These are phyloP conservation scores for Coranthus polyacanthus DNA, from an alignment of 2,797 vertebrate species.

Conservation along the genomic window DNA sequence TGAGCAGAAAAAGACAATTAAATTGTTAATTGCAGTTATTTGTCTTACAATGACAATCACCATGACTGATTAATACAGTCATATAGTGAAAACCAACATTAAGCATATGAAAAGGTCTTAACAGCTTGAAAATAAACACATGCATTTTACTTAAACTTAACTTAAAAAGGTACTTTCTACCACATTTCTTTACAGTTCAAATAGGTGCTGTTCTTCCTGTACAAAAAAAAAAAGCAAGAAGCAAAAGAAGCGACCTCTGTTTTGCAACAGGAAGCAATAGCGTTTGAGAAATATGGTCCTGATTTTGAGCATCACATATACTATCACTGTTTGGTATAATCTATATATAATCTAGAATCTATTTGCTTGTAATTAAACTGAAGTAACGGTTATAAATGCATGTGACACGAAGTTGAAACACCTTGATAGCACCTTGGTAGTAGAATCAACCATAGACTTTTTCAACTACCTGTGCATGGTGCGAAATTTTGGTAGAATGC, in stretches of 20 bases:
- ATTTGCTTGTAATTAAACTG: background rate
- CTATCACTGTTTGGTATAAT: background rate
- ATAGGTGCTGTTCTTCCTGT: background rate
- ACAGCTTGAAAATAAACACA: too few relatives aligned
- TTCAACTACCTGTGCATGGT: background rate
- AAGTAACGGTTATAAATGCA: background rate
- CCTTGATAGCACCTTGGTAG: background rate
- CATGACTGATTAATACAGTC: too few relatives aligned
- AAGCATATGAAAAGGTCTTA: too few relatives aligned
- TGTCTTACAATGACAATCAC: too few relatives aligned
- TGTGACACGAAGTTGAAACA: background rate
- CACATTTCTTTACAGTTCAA: background rate
- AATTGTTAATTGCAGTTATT: too few relatives aligned
- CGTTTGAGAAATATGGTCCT: background rate
- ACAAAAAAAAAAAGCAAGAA: conserved; percentile 27
- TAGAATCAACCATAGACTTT: background rate
- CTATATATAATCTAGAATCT: background rate
- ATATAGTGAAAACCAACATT: too few relatives aligned
- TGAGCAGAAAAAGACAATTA: too few relatives aligned
- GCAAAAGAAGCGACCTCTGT: conserved; percentile 10
- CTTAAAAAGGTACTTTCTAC: too few relatives aligned
- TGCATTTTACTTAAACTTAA: too few relatives aligned
- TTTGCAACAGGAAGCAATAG: conserved; percentile 15
- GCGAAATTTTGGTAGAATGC: too few relatives aligned
- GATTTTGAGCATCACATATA: background rate